These are phyloP conservation scores for Eristalis tenax DNA, from an alignment of 2,888 invertebrate species.

Conservation along the genomic window DNA sequence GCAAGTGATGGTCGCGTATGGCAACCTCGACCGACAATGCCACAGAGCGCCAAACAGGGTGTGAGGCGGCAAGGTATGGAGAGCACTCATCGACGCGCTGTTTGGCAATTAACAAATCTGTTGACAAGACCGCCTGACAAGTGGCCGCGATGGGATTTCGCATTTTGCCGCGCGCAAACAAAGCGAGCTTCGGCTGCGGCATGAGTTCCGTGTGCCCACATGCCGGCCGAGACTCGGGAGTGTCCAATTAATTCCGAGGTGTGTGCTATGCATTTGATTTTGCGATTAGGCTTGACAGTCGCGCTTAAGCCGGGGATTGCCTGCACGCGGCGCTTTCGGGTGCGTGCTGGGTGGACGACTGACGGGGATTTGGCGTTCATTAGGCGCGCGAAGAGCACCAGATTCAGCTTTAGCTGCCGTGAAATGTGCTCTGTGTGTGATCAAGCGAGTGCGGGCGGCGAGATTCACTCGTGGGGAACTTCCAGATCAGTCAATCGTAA, in stretches of 20 bases:
- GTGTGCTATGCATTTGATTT: conserved; percentile 55
- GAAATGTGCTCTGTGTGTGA: too few species aligned
- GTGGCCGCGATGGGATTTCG: conserved; percentile 56
- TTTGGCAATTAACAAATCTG: conserved; percentile 62
- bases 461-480: neutral
- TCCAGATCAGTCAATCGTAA: neutral
- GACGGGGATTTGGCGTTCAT: conserved; percentile 18
- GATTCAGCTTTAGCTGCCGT: neutral
- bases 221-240: conserved; percentile 10
- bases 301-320: conserved; percentile 28
- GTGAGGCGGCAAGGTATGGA: conserved; percentile 9
- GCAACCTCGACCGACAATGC: neutral
- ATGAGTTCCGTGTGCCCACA: conserved; percentile 12
- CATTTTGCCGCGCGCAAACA: conserved; percentile 37
- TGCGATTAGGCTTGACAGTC: conserved; percentile 25
- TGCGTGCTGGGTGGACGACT: conserved; percentile 29
- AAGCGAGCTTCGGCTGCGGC: neutral
- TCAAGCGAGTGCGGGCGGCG: too few species aligned
- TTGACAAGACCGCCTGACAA: conserved; percentile 53
- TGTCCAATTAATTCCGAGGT: conserved; percentile 43
- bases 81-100: conserved; percentile 45
- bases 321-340: conserved; percentile 13
- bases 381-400: neutral
- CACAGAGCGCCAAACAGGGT: conserved; percentile 18
- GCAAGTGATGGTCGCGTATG: neutral